phyloP scores from a whole-genome alignment of 2,888 invertebrate genomes.

The Phragmatobia fuliginosa region DNA sequence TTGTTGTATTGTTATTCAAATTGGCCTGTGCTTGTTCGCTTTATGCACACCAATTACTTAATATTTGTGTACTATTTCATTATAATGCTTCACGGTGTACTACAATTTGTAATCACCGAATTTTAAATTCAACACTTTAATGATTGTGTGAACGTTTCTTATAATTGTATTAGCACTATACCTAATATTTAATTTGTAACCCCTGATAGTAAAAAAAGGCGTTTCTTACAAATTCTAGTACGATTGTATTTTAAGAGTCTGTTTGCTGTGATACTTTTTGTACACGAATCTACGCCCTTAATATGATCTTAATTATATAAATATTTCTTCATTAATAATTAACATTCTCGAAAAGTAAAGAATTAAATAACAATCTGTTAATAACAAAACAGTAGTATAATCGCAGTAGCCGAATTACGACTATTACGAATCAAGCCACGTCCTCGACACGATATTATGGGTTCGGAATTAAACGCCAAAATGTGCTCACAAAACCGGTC shows the following conservation, averaged over 20 bases:
- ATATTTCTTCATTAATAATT: background rate
- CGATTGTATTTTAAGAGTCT: too few relatives aligned
- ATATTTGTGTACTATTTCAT: background rate
- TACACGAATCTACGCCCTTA: background rate
- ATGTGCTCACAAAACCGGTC: slow-evolving; percentile 21
- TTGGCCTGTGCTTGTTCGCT: background rate
- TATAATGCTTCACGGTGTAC: background rate
- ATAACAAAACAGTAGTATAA: slow-evolving; percentile 18
- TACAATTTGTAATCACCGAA: background rate
- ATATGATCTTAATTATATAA: background rate
- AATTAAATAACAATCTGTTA: slow-evolving; percentile 5
- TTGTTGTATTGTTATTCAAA: slow-evolving; percentile 6
- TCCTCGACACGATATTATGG: slow-evolving; percentile 23
- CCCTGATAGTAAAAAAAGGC: background rate
- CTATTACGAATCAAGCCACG: slow-evolving; percentile 20
- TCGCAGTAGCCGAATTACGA: slow-evolving; percentile 18
- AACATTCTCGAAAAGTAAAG: background rate
- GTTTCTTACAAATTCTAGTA: too few relatives aligned
- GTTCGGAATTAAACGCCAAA: slow-evolving; percentile 24
- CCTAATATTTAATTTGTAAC: too few relatives aligned
- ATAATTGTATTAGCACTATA: background rate
- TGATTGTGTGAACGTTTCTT: background rate
- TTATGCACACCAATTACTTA: background rate
- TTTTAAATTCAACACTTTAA: background rate
- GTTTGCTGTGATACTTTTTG: too few relatives aligned